phyloP scores from a whole-genome alignment of 2,797 vertebrate species.

The Pangasius djambal region DNA sequence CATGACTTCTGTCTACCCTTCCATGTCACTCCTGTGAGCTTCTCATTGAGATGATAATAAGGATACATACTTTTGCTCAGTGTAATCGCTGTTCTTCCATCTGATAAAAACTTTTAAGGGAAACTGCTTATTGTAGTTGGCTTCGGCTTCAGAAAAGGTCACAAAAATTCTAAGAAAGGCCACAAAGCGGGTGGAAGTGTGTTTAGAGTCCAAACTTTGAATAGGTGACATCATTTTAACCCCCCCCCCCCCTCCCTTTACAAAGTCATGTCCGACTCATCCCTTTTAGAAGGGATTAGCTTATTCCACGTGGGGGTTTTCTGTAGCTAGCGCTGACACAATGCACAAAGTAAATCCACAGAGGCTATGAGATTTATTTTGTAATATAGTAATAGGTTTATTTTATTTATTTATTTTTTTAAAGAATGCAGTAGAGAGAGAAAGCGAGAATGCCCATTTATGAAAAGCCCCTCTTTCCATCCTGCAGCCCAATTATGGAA shows the following conservation, averaged over 20 bases:
- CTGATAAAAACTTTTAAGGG: slow-evolving; percentile 72
- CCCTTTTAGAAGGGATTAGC: slow-evolving; percentile 72
- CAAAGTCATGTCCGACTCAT: slow-evolving; percentile 73
- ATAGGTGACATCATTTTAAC: slow-evolving; percentile 66
- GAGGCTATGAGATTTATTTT: slow-evolving; percentile 71
- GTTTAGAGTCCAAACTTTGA: slow-evolving; percentile 75
- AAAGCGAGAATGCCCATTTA: not conserved
- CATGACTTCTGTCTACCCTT: slow-evolving; percentile 46
- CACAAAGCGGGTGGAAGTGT: slow-evolving; percentile 39
- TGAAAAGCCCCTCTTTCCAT: slow-evolving; percentile 38
- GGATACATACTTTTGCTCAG: slow-evolving; percentile 74
- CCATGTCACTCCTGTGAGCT: not conserved
- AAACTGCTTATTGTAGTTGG: slow-evolving; percentile 73
- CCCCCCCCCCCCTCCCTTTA: slow-evolving; percentile 58
- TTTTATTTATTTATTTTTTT: slow-evolving; percentile 46
- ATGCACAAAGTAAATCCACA: slow-evolving; percentile 68
- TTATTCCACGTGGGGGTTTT: slow-evolving; percentile 70
- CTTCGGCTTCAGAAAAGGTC: not conserved
- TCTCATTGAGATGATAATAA: slow-evolving; percentile 64
- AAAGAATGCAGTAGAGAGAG: slow-evolving; percentile 35
- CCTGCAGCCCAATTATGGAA: slow-evolving; percentile 64
- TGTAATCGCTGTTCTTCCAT: slow-evolving; percentile 71
- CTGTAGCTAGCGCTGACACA: slow-evolving; percentile 71
- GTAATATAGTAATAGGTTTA: slow-evolving; percentile 67
- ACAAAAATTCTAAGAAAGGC: slow-evolving; percentile 66